These are phyloP conservation scores for Psittacula echo DNA, from an alignment of 2,797 vertebrate genomes.

Conservation along the genomic window DNA sequence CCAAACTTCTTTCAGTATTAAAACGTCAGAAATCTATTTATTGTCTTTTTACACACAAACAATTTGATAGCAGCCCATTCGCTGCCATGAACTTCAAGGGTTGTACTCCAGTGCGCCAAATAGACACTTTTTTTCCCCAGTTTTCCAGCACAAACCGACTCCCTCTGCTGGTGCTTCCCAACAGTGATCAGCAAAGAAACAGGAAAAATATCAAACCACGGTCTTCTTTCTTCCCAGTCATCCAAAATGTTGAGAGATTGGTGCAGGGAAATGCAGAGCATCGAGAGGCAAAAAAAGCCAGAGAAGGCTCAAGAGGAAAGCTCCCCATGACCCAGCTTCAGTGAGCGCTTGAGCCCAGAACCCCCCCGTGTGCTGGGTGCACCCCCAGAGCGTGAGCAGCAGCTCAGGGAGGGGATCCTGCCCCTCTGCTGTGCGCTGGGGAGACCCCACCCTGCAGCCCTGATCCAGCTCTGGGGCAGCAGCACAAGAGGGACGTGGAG, in stretches of 20 bases:
- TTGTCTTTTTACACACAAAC: not conserved
- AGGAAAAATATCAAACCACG: rapidly evolving
- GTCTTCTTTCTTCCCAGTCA: not conserved
- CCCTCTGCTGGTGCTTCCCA: not conserved
- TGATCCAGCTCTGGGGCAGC: too few species aligned
- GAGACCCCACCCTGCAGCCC: too few species aligned
- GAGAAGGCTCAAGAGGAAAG: not conserved
- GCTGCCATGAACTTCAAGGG: not conserved
- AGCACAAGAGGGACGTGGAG: too few species aligned
- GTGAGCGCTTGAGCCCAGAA: not conserved
- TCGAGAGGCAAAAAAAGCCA: not conserved
- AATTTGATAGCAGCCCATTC: not conserved
- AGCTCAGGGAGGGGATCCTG: not conserved
- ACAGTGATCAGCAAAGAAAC: rapidly evolving
- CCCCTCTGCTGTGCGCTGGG: too few species aligned
- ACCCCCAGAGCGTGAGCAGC: not conserved
- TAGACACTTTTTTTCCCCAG: rapidly evolving
- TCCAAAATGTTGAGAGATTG: not conserved
- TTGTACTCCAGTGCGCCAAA: not conserved
- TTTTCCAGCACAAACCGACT: not conserved
- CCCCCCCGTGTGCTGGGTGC: not conserved
- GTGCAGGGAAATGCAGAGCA: rapidly evolving
- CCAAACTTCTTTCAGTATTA: not conserved
- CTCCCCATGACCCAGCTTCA: not conserved
- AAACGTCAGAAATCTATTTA: not conserved